Conservation (phyloP, 2,888 invertebrate species). For the Mellilla xanthometata region DNA sequence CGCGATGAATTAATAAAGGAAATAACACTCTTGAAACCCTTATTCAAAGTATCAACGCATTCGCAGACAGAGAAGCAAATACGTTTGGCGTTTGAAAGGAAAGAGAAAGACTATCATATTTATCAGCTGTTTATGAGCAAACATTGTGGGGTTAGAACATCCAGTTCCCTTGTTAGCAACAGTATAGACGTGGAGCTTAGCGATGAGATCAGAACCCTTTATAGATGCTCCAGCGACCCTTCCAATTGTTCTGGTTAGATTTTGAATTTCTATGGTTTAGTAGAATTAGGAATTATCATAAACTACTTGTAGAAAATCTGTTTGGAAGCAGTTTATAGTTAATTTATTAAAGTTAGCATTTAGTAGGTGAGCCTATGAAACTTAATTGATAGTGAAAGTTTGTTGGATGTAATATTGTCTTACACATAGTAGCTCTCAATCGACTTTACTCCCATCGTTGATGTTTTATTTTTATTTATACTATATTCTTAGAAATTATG, state of each 20-base stretch:
- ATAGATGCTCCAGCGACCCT: slow-evolving; percentile 58
- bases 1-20: slow-evolving; percentile 43
- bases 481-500: too few species aligned
- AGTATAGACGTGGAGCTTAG: slow-evolving; percentile 32
- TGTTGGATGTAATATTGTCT: too few species aligned
- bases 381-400: too few species aligned
- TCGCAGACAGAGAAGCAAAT: slow-evolving; percentile 48
- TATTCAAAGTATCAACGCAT: slow-evolving; percentile 44
- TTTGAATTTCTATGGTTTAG: not conserved
- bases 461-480: too few species aligned
- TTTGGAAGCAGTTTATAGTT: too few species aligned
- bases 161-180: slow-evolving; percentile 44
- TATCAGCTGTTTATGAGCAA: slow-evolving; percentile 46
- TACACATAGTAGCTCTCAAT: too few species aligned
- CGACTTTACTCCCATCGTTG: too few species aligned
- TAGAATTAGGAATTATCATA: not conserved
- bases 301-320: too few species aligned
- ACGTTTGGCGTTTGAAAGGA: slow-evolving; percentile 26
- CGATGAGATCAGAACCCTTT: slow-evolving; percentile 61
- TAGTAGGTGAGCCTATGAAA: too few species aligned
- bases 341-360: too few species aligned
- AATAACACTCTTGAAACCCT: slow-evolving; percentile 38
- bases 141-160: slow-evolving; percentile 32
- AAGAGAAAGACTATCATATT: slow-evolving; percentile 44
- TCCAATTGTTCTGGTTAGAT: slow-evolving; percentile 55